These are phyloP conservation scores for Ophonus ardosiacus DNA, from an alignment of 2,888 invertebrate genomes.

Conservation along the genomic window DNA sequence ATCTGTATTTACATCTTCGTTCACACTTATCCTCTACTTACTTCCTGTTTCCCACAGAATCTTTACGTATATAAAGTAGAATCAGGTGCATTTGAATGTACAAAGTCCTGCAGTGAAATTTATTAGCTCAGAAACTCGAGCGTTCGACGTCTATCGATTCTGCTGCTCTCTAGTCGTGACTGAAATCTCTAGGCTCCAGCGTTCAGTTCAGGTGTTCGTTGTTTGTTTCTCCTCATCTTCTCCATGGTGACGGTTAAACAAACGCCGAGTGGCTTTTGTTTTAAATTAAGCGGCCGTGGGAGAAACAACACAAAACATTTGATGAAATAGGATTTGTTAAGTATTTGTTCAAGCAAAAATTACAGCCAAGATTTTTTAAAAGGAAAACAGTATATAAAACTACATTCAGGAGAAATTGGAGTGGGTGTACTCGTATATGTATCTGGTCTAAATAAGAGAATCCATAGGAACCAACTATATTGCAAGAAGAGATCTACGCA, in stretches of 20 bases:
- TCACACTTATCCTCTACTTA: neutral
- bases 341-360: constrained; percentile 26
- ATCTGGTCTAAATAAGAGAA: too few relatives aligned
- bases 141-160: constrained; percentile 16
- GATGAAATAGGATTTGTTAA: constrained; percentile 3
- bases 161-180: constrained; percentile 6
- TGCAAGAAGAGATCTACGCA: too few relatives aligned
- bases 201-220: constrained; percentile 20
- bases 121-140: neutral
- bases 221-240: constrained; percentile 6
- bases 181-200: neutral
- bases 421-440: too few relatives aligned
- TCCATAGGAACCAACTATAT: too few relatives aligned
- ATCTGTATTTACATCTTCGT: neutral
- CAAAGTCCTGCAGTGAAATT: constrained; percentile 7
- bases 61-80: neutral
- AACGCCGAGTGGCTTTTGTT: constrained; percentile 36
- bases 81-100: constrained; percentile 27
- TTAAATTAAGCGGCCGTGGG: constrained; percentile 20
- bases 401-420: too few relatives aligned
- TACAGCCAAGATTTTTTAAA: neutral
- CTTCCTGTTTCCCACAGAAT: neutral
- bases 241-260: constrained; percentile 42
- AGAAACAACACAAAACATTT: constrained; percentile 11
- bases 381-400: too few relatives aligned